A percentile compares a stretch with the other conserved stretches of the same genome.
phyloP scores from a whole-genome alignment of 2,888 invertebrate genomes.

The Lithodes maja region DNA sequence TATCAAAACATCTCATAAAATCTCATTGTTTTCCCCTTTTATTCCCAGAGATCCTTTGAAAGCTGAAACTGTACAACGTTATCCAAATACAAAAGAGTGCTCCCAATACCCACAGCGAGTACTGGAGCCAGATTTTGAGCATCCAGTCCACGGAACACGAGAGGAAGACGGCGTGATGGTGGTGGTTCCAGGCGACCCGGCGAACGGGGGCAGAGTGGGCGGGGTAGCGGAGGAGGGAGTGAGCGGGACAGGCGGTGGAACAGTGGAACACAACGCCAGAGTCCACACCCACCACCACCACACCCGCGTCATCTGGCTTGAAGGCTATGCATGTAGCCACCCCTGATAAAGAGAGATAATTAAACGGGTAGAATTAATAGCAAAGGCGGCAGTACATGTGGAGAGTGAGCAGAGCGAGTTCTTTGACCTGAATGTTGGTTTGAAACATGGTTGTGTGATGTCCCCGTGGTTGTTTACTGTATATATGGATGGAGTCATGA shows the following conservation, averaged over 20 bases:
- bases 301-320: conserved; percentile 85
- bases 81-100: too few relatives aligned
- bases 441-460: background rate
- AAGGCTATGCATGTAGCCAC: conserved; percentile 92
- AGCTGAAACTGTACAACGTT: too few relatives aligned
- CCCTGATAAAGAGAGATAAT: conserved; percentile 76
- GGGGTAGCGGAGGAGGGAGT: conserved; percentile 70
- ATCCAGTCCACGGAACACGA: conserved; percentile 77
- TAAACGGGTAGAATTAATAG: too few relatives aligned
- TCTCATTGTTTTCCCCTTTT: too few relatives aligned
- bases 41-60: too few relatives aligned
- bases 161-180: conserved; percentile 75
- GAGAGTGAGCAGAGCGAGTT: too few relatives aligned
- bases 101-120: conserved; percentile 66
- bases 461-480: background rate
- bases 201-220: conserved; percentile 76
- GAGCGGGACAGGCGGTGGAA: conserved; percentile 80
- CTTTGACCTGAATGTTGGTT: too few relatives aligned
- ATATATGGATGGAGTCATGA: too few relatives aligned
- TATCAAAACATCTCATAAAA: too few relatives aligned
- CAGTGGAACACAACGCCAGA: conserved; percentile 95
- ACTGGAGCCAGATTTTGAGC: conserved; percentile 76
- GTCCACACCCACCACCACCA: conserved; percentile 94
- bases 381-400: too few relatives aligned
- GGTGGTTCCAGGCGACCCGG: conserved; percentile 76